A percentile compares a stretch with the other conserved stretches of the same genome.
Evolutionary conservation across 2,888 invertebrate species (phyloP).

Genomic region (Harmothoe impar): DNA sequence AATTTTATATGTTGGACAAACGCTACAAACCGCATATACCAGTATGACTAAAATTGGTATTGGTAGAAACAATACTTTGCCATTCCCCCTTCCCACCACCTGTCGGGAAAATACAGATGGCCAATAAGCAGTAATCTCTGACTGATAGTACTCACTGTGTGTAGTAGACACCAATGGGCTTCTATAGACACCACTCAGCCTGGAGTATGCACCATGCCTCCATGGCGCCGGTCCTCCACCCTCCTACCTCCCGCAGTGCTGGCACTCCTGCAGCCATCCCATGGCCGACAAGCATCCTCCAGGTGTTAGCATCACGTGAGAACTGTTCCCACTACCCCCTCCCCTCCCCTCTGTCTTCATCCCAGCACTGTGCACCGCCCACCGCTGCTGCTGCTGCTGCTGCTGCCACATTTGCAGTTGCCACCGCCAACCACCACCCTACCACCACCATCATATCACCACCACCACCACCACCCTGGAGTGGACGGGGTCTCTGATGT

Average conservation of each 20-base stretch:
- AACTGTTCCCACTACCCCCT: background rate
- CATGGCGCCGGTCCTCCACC: background rate
- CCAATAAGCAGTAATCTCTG: too few relatives aligned
- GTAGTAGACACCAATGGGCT: too few relatives aligned
- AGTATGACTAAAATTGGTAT: too few relatives aligned
- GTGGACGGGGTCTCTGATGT: background rate
- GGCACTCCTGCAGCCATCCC: background rate
- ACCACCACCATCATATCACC: background rate
- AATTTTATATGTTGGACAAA: too few relatives aligned
- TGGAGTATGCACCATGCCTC: background rate
- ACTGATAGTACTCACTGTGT: too few relatives aligned
- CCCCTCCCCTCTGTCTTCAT: constrained; percentile 6
- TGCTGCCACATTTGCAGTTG: background rate
- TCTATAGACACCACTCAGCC: background rate
- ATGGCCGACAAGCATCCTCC: background rate
- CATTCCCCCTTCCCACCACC: too few relatives aligned
- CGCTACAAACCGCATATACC: too few relatives aligned
- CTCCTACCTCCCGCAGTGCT: background rate
- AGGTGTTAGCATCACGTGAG: constrained; percentile 1
- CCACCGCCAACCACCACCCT: background rate
- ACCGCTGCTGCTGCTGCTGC: background rate
- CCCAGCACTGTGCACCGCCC: background rate
- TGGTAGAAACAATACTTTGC: too few relatives aligned
- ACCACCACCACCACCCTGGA: background rate
- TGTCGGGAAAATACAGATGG: too few relatives aligned